phyloP scores from a whole-genome alignment of 2,797 vertebrate species.

The Coluber constrictor region DNA sequence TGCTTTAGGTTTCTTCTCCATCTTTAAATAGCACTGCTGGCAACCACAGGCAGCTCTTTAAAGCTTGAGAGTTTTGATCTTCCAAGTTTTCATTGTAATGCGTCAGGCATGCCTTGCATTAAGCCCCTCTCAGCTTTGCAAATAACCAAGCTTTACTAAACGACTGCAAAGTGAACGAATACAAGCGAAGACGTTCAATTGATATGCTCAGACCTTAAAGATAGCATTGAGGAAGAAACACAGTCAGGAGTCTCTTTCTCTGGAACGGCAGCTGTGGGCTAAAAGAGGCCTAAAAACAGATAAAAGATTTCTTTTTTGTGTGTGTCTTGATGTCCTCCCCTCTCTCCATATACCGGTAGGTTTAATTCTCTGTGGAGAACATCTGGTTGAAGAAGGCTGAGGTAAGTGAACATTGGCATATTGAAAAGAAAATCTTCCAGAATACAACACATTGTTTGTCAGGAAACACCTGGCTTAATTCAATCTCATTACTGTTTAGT shows the following conservation, averaged over 20 bases:
- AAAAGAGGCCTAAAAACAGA: neutral
- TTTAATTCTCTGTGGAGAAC: neutral
- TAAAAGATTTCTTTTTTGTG: neutral
- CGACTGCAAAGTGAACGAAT: neutral
- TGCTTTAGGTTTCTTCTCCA: neutral
- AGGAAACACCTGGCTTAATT: neutral
- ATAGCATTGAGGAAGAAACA: neutral
- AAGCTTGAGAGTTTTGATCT: neutral
- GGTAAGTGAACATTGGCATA: neutral
- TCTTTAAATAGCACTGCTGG: neutral
- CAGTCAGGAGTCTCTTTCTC: neutral
- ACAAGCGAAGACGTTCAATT: neutral
- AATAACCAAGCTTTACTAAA: neutral
- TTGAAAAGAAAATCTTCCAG: neutral
- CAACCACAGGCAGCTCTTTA: neutral
- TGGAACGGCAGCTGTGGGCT: neutral
- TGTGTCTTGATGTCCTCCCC: neutral
- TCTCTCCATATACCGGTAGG: neutral
- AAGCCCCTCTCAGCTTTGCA: neutral
- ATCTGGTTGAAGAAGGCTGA: neutral
- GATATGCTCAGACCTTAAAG: neutral
- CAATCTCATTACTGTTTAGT: neutral
- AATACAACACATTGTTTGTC: neutral
- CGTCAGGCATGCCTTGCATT: neutral
- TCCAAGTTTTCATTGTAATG: neutral